phyloP scores from a whole-genome alignment of 2,797 vertebrate species.

The Melanotaenia parkinsoni region DNA sequence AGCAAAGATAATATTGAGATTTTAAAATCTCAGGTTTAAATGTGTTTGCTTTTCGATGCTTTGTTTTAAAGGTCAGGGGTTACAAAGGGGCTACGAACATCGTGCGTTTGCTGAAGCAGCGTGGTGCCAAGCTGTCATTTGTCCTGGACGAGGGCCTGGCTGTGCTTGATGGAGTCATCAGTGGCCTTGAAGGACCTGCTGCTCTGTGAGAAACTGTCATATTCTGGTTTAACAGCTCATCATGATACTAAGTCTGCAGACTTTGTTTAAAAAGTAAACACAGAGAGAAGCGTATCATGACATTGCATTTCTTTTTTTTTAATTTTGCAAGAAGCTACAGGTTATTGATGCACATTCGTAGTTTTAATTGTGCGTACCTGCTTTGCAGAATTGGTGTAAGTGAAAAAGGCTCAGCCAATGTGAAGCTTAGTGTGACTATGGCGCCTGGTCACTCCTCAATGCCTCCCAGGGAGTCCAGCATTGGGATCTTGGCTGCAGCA shows the following conservation, averaged over 20 bases:
- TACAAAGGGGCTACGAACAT: slow-evolving; percentile 85
- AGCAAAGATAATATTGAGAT: neutral
- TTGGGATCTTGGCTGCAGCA: slow-evolving; percentile 92
- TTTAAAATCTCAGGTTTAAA: neutral
- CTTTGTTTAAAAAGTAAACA: neutral
- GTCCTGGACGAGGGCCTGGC: slow-evolving; percentile 90
- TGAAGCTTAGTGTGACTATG: slow-evolving; percentile 87
- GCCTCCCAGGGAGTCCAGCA: slow-evolving; percentile 89
- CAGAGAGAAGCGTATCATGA: neutral
- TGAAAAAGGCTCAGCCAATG: slow-evolving; percentile 88
- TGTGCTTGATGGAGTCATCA: slow-evolving; percentile 84
- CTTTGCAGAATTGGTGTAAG: slow-evolving; percentile 85
- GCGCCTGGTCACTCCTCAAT: slow-evolving; percentile 90
- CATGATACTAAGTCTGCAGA: neutral
- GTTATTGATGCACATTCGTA: neutral
- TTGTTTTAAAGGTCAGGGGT: slow-evolving; percentile 82
- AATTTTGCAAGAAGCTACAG: neutral
- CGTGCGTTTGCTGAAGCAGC: slow-evolving; percentile 84
- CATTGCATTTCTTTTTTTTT: neutral
- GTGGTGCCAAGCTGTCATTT: slow-evolving; percentile 86
- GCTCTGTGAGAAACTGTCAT: slow-evolving; percentile 85
- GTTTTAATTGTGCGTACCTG: neutral
- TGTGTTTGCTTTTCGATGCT: neutral
- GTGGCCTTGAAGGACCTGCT: slow-evolving; percentile 84
- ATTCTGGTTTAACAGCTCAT: neutral